Base-by-base conservation (phyloP, 2,888 invertebrate species). In the Netelia fuscicornis region DNA sequence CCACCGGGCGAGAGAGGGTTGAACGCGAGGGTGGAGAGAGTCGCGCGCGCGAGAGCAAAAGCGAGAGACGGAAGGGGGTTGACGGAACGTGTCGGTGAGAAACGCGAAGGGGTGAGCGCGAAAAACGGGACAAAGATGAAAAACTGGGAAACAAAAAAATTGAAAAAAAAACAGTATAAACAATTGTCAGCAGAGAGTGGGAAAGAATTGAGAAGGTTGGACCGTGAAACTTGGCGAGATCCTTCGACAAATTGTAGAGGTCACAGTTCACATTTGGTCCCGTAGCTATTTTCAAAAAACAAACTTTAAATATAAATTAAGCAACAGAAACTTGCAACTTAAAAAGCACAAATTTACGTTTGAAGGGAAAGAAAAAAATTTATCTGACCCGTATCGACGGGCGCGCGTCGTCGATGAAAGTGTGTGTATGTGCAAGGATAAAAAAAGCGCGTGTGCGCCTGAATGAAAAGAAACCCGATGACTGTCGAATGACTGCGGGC, bases 401-500 rank as follows among this genome's bases (percentile, higher is more conserved):
- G 13, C 13, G 23, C 17, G 58, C 17, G 9, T 17, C n/a, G 54
- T 10, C n/a, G 11, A 56, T 37, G 30, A 11, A 17, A 58, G 9
- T 17, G 23, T 58, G 20, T 2, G 9, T 17, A 8, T 58, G 20
- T 2, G 6, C 20, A 5, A 42, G 42, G 10, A n/a, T 13, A 60
- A 48, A 72, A 60, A 25, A 44, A 20, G 23, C 76, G 79, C 74
- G 71, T 60, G 56, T 76, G 42, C 30, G 65, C 70, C 23, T 58
- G 64, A 67, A 60, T 84, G 84, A 83, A 87, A 84, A 84, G 87
- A 86, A 86, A 83, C 87, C 87, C 83, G 92, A 93, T 92, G 93
- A 93, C 92, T 92, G 90, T 89, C 91, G 91, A 92, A 93, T 93
- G 91, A 93, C 93, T 93, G 87, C 90, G 89, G 93, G 93, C 93